Base-by-base conservation (phyloP, 2,888 invertebrate species). In the Callyntrura sp. region DNA sequence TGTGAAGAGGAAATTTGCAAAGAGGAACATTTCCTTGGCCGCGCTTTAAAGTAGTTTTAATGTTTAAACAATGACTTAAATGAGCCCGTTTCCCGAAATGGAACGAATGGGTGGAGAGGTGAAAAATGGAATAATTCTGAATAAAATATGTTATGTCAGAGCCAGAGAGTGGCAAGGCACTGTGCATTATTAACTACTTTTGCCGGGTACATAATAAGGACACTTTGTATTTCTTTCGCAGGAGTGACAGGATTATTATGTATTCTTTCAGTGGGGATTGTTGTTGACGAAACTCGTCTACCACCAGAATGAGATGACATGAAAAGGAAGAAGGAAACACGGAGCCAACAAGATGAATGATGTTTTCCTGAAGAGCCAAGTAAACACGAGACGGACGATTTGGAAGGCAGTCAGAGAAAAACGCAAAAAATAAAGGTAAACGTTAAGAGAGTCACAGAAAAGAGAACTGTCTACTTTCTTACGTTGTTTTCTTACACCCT, bases 321-420 rank as follows among this genome's bases (percentile, higher is more conserved):
- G 28, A 68, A 17, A 14, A 8, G 17, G 17, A 45, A 70, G 45
- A 45, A 17, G 45, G 17, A 17, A 20, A 20, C 9, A 20, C 0
- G 9, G 8, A 11, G 45, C 9, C 60, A 8, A 43, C 17, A 78
- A 55, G 55, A 78, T 78, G 55, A 81, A 87, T 81, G 87, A 81
- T 87, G 87, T 87, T 87, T 87, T 70, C 87, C 68, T 81, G 87
- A 70, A 87, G 87, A 81, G 81, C 65, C 79, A 81, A 87, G 87
- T 70, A 87, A 87, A 87, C 87, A 87, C 14, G 85, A 11, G 17
- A 17, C 20, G 8, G 70, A 70, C 45, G 0, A 17, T 84, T 57
- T 14, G 6, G 35, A 35, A 35, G 35, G 35, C 35, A 35, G 35
- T 35, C 35, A 35, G 35, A 35, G 65, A 45, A 20, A 45, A 45